Base-by-base conservation (phyloP, 2,113 vertebrate genomes). In the Barnardius zonarius region DNA sequence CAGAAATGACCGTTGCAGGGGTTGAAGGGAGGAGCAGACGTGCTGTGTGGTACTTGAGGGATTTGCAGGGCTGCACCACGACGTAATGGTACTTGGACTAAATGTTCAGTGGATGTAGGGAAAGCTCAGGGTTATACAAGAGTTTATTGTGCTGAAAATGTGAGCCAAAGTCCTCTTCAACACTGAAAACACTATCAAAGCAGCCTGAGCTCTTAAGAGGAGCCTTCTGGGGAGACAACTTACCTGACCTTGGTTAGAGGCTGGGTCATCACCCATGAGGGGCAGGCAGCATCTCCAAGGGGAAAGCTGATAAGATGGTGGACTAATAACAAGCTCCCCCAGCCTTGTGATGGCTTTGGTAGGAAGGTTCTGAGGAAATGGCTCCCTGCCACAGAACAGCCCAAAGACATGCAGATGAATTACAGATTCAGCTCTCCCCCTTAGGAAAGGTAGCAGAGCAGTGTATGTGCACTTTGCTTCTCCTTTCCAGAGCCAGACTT, bases 281-380 rank as follows among this genome's bases (percentile, higher is more conserved):
- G 9, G 95, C 98, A 63, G 96, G 94, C 43, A 96, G 93, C 76
- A 97, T 96, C 39, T 97, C 97, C 57, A 88, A 88, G 77, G 94
- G 97, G 28, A 98, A 97, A 91, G 96, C 96, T 41, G 90, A 97
- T 39, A 96, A 97, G 83, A 95, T 97, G 63, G 89, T 97, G 59
- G 24, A 27, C 13, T 5, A n/a, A 10, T 3, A 0, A 37, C 5
- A 13, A 59, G 5, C 3, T 5, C 31, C 2, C 11, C 10, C 8
- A 6, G 7, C 35, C 7, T 17, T 62, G 44, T 13, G 35, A 5
- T 5, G 5, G 10, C 9, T 8, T 24, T 14, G 24, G 43, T 49
- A 78, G 41, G 13, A 4, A 2, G 4, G 14, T 74, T 12, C 13
- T 1, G 7, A 22, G 54, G 30, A 48, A 17, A 2, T 6, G 0